These are phyloP conservation scores for Whitmania pigra DNA, from an alignment of 1,140 invertebrate genomes.

Conservation along the genomic window DNA sequence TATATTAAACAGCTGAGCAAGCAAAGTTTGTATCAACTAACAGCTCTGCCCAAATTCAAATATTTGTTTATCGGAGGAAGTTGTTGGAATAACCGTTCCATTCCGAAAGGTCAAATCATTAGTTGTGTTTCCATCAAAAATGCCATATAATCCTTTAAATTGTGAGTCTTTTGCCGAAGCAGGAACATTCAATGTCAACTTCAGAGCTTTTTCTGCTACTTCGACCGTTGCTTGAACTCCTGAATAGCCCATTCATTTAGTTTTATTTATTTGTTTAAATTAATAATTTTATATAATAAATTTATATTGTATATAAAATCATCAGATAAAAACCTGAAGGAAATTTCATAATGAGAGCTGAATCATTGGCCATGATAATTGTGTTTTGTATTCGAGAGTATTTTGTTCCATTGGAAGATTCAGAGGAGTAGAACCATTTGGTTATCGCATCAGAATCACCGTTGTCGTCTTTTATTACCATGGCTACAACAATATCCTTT, in stretches of 20 bases:
- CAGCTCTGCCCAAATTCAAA: slow-evolving; percentile 6
- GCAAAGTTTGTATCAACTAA: background rate
- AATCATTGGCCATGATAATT: background rate
- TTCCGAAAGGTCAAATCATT: slow-evolving; percentile 1
- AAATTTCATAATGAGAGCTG: slow-evolving; percentile 2
- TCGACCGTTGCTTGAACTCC: background rate
- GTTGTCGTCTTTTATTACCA: background rate
- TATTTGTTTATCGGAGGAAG: background rate
- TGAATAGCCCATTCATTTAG: background rate
- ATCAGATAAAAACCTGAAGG: background rate
- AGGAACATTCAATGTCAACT: background rate
- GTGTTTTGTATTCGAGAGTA: background rate
- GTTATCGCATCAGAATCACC: background rate
- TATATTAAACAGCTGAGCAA: too few relatives aligned
- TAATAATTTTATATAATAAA: too few relatives aligned
- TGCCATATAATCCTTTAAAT: background rate
- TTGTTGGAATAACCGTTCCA: background rate
- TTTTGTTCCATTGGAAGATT: background rate
- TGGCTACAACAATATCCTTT: background rate
- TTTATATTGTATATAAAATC: background rate
- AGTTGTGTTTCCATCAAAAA: slow-evolving; percentile 2
- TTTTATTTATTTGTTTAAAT: background rate
- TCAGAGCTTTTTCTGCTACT: slow-evolving; percentile 6
- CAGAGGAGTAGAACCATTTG: background rate
- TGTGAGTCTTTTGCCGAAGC: background rate